phyloP scores from a whole-genome alignment of 1,140 invertebrate genomes.

The Wasmannia auropunctata region DNA sequence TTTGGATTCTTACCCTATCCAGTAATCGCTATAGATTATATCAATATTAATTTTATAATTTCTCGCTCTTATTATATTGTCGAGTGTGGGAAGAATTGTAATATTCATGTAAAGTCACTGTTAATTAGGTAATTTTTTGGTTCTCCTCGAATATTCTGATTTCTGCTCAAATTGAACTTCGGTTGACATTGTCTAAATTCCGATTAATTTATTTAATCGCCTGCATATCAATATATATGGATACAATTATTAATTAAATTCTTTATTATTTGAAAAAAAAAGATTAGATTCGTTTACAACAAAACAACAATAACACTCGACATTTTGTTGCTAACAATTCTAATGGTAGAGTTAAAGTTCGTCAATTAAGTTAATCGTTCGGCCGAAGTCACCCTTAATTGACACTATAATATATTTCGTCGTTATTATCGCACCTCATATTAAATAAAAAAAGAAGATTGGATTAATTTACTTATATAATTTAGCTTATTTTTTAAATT shows the following conservation, averaged over 20 bases:
- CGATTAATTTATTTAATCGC: background rate
- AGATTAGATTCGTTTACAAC: background rate
- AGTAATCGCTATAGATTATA: too few species aligned
- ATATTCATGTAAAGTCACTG: too few species aligned
- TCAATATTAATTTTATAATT: too few species aligned
- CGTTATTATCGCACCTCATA: too few species aligned
- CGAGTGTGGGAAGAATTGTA: too few species aligned
- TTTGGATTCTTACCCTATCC: background rate
- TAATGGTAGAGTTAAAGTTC: background rate
- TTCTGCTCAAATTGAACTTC: background rate
- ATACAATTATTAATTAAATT: background rate
- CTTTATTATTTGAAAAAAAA: background rate
- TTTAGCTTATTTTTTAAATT: background rate
- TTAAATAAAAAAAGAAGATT: background rate
- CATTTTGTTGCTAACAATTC: background rate
- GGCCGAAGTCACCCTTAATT: background rate
- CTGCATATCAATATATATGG: background rate
- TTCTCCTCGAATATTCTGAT: too few species aligned
- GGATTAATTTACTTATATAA: background rate
- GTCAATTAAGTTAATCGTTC: background rate
- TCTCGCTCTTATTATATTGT: too few species aligned
- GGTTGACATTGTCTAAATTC: background rate
- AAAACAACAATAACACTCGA: background rate
- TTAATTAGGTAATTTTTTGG: too few species aligned
- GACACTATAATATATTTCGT: background rate